Evolutionary conservation across 2,113 vertebrate species (phyloP), one percentile per base, ranked within the genome.

Genomic region (Asarcornis scutulata): DNA sequence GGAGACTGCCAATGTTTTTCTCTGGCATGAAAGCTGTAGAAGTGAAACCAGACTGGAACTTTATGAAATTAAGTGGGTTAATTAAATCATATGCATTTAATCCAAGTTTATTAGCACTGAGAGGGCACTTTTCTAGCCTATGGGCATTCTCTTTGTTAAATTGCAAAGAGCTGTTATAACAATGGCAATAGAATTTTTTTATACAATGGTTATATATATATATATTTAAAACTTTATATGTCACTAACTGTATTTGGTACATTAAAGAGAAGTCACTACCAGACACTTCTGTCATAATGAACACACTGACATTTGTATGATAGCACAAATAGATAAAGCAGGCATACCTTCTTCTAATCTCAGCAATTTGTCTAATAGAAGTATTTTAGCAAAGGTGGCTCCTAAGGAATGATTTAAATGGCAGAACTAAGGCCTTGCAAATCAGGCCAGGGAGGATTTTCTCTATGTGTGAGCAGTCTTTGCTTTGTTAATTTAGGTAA

Each of bases 61-160:
- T 95, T 44, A 95, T 86, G 60, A 91, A 94, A 94, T 86, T 72
- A 79, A 88, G 69, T 74, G 42, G 88, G 83, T 82, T 97, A 95
- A 96, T 93, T 88, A 95, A 93, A 92, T 92, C 0, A 0, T 50
- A 73, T 67, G 68, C 79, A 83, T 92, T 91, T 95, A 92, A 92
- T 95, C 34, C 77, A 84, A 56, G 7, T 60, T 75, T 84, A 90
- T 78, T 81, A 86, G 59, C 34, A 91, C 48, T 44, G 59, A 93
- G n/a, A 15, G 74, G 78, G n/a, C 46, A 89, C 79, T 91, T 91
- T 84, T 85, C 59, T 89, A 77, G 91, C 87, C 59, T 63, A 12
- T 60, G 29, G 88, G 53, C 55, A 81, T 91, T 88, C 17, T 69
- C 82, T 83, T 50, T 60, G 22, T 68, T 83, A 64, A 78, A 72